Evolutionary conservation across 1,140 invertebrate genomes (phyloP).

Genomic region (Danaus melanippus): DNA sequence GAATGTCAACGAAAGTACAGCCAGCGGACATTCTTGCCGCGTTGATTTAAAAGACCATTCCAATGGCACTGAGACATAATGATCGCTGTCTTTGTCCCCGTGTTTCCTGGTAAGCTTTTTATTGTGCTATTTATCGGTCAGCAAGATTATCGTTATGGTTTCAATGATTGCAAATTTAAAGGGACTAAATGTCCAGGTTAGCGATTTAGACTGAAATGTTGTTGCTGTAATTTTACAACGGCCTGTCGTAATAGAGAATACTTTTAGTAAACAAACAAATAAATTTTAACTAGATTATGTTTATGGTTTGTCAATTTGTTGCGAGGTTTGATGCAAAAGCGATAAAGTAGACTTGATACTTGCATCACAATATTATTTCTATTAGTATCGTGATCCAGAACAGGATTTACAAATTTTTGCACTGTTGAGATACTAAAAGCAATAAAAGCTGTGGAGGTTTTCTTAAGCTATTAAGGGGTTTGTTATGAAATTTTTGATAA

Average conservation of each 20-base stretch:
- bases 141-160: constrained; percentile 19
- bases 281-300: too few species aligned
- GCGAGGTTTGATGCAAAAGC: too few species aligned
- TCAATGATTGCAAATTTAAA: constrained; percentile 19
- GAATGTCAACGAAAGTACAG: constrained; percentile 61
- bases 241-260: constrained; percentile 4
- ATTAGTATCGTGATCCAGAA: too few species aligned
- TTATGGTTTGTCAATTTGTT: too few species aligned
- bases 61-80: constrained; percentile 28
- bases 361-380: too few species aligned
- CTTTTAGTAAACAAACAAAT: constrained; percentile 2
- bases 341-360: too few species aligned
- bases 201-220: constrained; percentile 11
- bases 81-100: constrained; percentile 33
- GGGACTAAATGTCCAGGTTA: constrained; percentile 11
- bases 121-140: constrained; percentile 36
- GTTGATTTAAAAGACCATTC: constrained; percentile 9
- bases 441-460: too few species aligned
- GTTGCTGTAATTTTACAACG: constrained; percentile 3
- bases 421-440: too few species aligned
- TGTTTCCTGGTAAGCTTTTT: constrained; percentile 33
- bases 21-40: constrained; percentile 29
- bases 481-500: too few species aligned
- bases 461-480: too few species aligned
- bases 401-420: too few species aligned